Base-by-base conservation (phyloP, 1,140 invertebrate species). In the Bombus pascuorum region DNA sequence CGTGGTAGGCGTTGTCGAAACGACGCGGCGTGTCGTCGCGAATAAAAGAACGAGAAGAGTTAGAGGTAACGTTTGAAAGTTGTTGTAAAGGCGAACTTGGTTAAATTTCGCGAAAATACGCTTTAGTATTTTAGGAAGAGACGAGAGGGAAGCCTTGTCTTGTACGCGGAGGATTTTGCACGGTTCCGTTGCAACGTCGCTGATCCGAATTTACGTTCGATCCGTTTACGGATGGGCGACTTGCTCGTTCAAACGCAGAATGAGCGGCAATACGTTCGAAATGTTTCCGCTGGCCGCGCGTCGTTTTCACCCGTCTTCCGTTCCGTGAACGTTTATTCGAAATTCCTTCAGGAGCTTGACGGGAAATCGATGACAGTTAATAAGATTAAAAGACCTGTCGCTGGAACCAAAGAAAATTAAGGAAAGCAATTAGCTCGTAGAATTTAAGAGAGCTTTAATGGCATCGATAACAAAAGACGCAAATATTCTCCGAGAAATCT, bases 331-430 rank as follows among this genome's bases (percentile, higher is more conserved):
- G 72, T 83, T 68, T 75, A 75, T 25, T 32, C 44, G 62, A 53
- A 59, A 57, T 53, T 80, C 18, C 57, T 85, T 13, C 37, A 34
- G 37, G 4, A 47, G 47, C 47, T 71, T 85, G 83, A 81, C 77
- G 68, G 53, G 10, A 85, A 85, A 80, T 85, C 83, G 77, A 85
- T 84, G 32, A 42, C 6, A 47, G 66, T 85, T 80, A 85, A 85
- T 80, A 73, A 70, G 83, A 85, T 79, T 80, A 85, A 71, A 80
- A 79, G 68, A 79, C 13, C 6, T 22, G 62, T 1, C 32, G 42
- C 34, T 75, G 25, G 39, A 42, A 53, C 47, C 18, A 22, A 53
- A 22, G 47, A 53, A 53, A 57, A 44, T 18, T 37, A 77, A 83
- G 75, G 37, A 78, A 85, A 81, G 77, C 78, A 81, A 81, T 85